Evolutionary conservation across 1,140 invertebrate species (phyloP), one percentile per base, ranked within the genome.

Genomic region (Zeugodacus cucurbitae): DNA sequence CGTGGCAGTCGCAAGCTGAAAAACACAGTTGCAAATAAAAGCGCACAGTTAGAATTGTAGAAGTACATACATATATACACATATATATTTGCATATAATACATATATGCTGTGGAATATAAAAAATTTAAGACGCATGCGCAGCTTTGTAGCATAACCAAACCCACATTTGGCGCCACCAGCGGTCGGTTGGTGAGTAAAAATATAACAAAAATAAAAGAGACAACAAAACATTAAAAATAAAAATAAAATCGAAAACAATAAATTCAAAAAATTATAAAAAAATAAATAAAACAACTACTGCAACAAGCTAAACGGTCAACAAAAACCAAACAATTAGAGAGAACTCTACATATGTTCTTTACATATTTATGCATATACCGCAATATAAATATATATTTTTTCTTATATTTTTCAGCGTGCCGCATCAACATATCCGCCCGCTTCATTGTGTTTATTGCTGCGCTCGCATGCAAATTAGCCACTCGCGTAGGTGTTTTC

Each of bases 151-250:
- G 1, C 67, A 74, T n/a, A 74, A 32, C 67, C 67, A 20, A 86
- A 32, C 41, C 82, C 82, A 86, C 44, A 54, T 57, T 86, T 86
- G 82, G 82, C 82, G 82, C 82, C 82, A 86, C n/a, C 22, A 82
- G 74, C 74, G 17, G 17, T 5, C 17, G 11, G 17, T 5, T 6
- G 11, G 7, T 14, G 41, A 0, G 48, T 10, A 57, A 3, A 86
- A 11, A 17, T n/a, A n/a, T n/a, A n/a, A n/a, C n/a, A 54, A n/a
- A 6, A 54, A 14, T 44, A 32, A 32, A 86, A 85, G 14, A 2
- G 17, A 22, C n/a, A n/a, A n/a, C n/a, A n/a, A n/a, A n/a, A n/a
- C n/a, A n/a, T n/a, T n/a, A n/a, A 74, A 74, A 74, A 34, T n/a
- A 54, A n/a, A 6, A 54, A 14, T 44, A 32, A 32, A 86, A 85